Base-by-base conservation (phyloP, 2,113 vertebrate species). In the Poeciliopsis occidentalis region DNA sequence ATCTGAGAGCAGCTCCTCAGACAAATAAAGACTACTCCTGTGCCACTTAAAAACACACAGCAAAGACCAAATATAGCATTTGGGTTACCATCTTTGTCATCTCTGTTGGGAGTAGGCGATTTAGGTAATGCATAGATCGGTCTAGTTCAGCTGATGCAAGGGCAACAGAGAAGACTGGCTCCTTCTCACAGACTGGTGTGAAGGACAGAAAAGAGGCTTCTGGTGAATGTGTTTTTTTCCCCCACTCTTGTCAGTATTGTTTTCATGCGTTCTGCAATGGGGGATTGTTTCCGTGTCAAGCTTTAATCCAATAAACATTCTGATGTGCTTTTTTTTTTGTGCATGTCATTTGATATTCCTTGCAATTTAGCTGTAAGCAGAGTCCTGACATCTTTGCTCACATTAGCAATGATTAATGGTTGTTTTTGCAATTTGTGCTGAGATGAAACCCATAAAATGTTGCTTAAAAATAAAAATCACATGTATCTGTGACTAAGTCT, bases 221-320 rank as follows among this genome's bases (percentile, higher is more conserved):
- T 76, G 82, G 78, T 64, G 69, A 86, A 80, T 76, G 73, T 8
- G 77, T 79, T 47, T 47, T 47, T 47, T 7, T 29, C 1, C 39
- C 39, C 39, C 39, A 64, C 60, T 73, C 81, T 76, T 86, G 85
- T 90, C 88, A 89, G 85, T 88, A 79, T 89, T 92, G 88, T 91
- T 89, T 91, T 91, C 81, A 85, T 90, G 84, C 83, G 44, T 88
- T 88, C 80, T 85, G 88, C 84, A 69, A 68, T 69, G 84, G 86
- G 51, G 89, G 80, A 91, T 87, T 88, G 88, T 90, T 79, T 88
- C 81, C 67, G 34, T 88, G 86, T 90, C 87, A 80, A 84, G 86
- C 90, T 90, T 81, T 92, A 94, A 94, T 94, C 91, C 89, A 95
- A 93, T 93, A 89, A 94, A 87, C 81, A 83, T 83, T 89, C 74